Evolutionary conservation across 2,888 invertebrate genomes (phyloP).

Genomic region (Hemicrepidius hirtus): DNA sequence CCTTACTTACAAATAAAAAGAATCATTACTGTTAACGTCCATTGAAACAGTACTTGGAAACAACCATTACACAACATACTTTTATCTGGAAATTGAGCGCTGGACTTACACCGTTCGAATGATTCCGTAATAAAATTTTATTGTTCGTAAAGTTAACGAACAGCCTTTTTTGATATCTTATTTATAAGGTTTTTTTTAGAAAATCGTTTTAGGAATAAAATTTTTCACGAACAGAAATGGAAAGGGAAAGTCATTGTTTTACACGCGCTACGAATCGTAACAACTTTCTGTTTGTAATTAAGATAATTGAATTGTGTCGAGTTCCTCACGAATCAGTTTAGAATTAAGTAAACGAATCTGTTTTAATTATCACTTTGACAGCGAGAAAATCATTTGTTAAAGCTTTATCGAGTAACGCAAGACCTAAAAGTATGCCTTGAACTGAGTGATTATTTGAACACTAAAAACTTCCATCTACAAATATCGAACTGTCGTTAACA

Average conservation of each 20-base stretch:
- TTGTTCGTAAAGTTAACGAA: constrained; percentile 20
- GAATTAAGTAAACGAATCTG: constrained; percentile 23
- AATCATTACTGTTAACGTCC: background rate
- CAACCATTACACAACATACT: background rate
- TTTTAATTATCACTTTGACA: constrained; percentile 11
- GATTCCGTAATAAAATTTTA: constrained; percentile 24
- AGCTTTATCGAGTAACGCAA: background rate
- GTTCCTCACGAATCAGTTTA: constrained; percentile 19
- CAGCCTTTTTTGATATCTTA: background rate
- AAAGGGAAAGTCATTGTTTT: too few relatives aligned
- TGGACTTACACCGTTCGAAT: constrained; percentile 7
- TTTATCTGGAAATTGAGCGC: background rate
- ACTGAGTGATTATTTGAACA: background rate
- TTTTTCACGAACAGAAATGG: background rate
- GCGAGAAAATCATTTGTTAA: background rate
- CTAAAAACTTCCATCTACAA: background rate
- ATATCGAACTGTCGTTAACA: constrained; percentile 15
- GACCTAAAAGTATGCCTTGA: too few relatives aligned
- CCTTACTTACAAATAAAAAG: background rate
- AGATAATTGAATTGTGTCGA: constrained; percentile 1
- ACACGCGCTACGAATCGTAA: background rate
- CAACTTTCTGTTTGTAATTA: constrained; percentile 16
- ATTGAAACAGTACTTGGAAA: constrained; percentile 6
- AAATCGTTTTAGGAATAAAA: background rate
- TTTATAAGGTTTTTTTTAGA: constrained; percentile 5